Evolutionary conservation across 2,113 vertebrate genomes (phyloP).

Genomic region (Pomatorhinus ruficollis): DNA sequence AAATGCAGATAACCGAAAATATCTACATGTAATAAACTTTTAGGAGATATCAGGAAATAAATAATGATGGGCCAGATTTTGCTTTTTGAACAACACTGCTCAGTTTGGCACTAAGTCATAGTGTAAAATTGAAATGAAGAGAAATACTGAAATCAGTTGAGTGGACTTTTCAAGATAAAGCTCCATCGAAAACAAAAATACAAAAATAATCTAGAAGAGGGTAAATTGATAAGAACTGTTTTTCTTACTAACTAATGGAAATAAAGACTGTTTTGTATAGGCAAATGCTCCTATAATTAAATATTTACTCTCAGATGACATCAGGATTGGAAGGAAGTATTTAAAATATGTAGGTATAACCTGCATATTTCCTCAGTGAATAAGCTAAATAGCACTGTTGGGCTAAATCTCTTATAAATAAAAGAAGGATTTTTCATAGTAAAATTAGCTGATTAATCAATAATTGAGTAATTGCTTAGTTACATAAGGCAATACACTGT

Average conservation of each 20-base stretch:
- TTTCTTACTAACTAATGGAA: background rate
- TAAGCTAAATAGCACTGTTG: background rate
- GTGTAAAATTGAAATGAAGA: background rate
- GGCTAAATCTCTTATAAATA: background rate
- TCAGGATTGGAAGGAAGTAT: background rate
- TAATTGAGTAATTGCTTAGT: background rate
- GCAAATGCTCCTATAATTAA: background rate
- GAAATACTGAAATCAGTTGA: background rate
- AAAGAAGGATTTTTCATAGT: background rate
- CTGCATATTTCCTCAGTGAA: background rate
- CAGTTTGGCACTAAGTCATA: background rate
- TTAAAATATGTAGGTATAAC: background rate
- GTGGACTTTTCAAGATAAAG: background rate
- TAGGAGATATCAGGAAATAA: background rate
- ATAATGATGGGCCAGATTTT: background rate
- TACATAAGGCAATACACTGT: background rate
- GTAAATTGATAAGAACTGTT: background rate
- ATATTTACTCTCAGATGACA: background rate
- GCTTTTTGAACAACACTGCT: background rate
- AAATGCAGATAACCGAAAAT: background rate
- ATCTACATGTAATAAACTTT: background rate
- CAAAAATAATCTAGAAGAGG: background rate
- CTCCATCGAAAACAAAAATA: background rate
- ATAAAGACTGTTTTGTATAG: background rate
- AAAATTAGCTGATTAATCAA: background rate